These are phyloP conservation scores for Nipponia nippon DNA, from an alignment of 2,113 vertebrate species.

Conservation along the genomic window DNA sequence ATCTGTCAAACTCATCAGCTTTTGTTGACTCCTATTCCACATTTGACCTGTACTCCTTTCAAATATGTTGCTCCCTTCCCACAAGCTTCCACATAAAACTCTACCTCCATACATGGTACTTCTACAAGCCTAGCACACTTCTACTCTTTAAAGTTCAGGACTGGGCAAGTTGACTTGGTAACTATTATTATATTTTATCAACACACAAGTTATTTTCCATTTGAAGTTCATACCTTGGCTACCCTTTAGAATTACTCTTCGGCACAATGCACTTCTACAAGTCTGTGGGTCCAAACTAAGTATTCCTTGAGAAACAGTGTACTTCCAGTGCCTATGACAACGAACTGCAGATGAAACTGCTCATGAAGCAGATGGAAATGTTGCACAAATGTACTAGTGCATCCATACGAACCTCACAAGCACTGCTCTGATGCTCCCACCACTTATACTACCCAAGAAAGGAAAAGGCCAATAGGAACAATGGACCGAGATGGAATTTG, in stretches of 20 bases:
- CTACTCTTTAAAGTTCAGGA: not conserved
- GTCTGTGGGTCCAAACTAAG: not conserved
- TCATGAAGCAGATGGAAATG: not conserved
- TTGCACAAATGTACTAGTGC: not conserved
- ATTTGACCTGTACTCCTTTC: not conserved
- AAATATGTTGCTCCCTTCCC: not conserved
- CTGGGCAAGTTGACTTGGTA: not conserved
- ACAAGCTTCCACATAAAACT: not conserved
- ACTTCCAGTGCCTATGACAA: not conserved
- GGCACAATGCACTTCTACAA: not conserved
- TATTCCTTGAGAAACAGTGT: not conserved
- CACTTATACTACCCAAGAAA: not conserved
- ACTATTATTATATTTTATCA: not conserved
- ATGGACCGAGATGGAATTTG: not conserved
- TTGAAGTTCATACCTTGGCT: not conserved
- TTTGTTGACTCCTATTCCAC: not conserved
- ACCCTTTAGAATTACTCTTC: not conserved
- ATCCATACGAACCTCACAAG: not conserved
- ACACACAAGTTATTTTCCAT: not conserved
- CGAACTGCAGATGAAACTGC: not conserved
- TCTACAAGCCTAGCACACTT: not conserved
- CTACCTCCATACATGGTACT: not conserved
- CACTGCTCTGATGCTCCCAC: not conserved
- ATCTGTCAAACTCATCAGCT: not conserved
- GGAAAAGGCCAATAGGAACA: not conserved